phyloP scores from a whole-genome alignment of 2,113 vertebrate genomes.

The Chelonoidis abingdonii region DNA sequence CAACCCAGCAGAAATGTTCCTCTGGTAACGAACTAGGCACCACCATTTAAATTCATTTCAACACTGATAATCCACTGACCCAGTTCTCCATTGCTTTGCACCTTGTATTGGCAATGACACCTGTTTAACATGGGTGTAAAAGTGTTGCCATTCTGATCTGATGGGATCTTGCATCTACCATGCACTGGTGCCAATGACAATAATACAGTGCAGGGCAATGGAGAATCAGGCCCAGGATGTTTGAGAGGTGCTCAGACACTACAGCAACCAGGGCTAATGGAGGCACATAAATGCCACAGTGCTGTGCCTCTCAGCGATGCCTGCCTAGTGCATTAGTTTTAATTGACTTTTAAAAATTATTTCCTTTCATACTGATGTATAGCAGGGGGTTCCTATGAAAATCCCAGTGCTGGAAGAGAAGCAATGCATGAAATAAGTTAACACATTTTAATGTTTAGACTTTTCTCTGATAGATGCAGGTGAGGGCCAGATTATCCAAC shows the following conservation, averaged over 20 bases:
- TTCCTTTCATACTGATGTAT: neutral
- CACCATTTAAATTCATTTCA: neutral
- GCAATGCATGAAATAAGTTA: neutral
- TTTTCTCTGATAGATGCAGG: neutral
- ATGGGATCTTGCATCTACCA: rapidly evolving
- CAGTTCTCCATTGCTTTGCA: neutral
- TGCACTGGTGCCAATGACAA: rapidly evolving
- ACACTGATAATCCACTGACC: neutral
- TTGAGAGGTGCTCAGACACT: neutral
- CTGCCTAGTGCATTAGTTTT: neutral
- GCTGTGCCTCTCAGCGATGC: neutral
- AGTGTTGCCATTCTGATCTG: rapidly evolving
- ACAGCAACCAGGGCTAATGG: neutral
- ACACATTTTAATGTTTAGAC: neutral
- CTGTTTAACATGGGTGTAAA: neutral
- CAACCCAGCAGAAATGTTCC: neutral
- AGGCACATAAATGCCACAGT: neutral
- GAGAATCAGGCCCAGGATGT: neutral
- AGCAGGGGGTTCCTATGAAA: neutral
- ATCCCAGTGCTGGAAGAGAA: neutral
- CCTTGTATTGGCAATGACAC: neutral
- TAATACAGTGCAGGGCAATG: neutral
- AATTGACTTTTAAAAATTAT: neutral
- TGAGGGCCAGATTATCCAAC: rapidly evolving
- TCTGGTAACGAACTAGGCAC: neutral